These are phyloP conservation scores for Mormyrus iriodes DNA, from an alignment of 2,113 vertebrate species.

Conservation along the genomic window DNA sequence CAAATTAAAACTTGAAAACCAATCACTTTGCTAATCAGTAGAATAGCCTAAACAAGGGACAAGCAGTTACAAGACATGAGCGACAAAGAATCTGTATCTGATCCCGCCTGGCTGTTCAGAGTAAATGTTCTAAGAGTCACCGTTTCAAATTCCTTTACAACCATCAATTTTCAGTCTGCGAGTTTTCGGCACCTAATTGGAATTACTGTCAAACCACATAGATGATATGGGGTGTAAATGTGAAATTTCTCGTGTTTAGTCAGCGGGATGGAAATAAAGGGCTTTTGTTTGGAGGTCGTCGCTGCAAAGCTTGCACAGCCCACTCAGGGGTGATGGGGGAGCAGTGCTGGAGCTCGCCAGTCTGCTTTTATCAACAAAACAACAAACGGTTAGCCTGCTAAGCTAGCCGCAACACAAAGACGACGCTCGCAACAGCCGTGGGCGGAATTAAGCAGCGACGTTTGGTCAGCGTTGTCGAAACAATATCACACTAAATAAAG, in stretches of 20 bases:
- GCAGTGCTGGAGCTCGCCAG: background rate
- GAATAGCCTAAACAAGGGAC: background rate
- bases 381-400: constrained; percentile 17
- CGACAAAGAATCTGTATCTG: background rate
- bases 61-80: background rate
- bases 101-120: background rate
- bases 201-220: background rate
- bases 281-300: background rate
- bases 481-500: background rate
- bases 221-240: background rate
- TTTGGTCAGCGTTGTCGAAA: background rate
- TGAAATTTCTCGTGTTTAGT: background rate
- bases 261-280: background rate
- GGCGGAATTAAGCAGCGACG: background rate
- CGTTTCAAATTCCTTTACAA: constrained; percentile 9
- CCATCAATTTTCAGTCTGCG: background rate
- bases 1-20: background rate
- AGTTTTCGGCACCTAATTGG: background rate
- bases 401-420: constrained; percentile 25
- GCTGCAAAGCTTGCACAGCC: background rate
- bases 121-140: background rate
- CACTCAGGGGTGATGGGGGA: background rate
- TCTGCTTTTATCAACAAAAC: constrained; percentile 12
- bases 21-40: background rate
- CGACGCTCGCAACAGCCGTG: constrained; percentile 24